Evolutionary conservation across 2,888 invertebrate species (phyloP), one percentile per base, ranked within the genome.

Genomic region (Seira ritae): DNA sequence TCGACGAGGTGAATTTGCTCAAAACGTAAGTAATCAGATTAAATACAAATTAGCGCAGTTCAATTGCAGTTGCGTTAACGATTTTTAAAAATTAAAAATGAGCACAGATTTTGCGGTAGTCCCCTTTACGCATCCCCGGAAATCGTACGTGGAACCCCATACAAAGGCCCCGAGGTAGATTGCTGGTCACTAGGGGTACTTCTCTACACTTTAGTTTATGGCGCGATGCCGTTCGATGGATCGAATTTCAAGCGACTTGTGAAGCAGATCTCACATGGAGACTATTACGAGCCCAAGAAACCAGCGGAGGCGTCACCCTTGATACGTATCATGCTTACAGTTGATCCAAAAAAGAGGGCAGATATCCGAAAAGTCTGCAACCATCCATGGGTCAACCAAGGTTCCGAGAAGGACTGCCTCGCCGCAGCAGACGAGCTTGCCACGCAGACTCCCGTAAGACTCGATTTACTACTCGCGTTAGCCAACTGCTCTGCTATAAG

Each of bases 41-140:
- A n/a, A n/a, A n/a, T n/a, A n/a, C n/a, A n/a, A n/a, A n/a, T n/a
- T n/a, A n/a, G n/a, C n/a, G n/a, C n/a, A n/a, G n/a, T n/a, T n/a
- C n/a, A n/a, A n/a, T n/a, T n/a, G n/a, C n/a, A n/a, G n/a, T n/a
- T n/a, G n/a, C n/a, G n/a, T n/a, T n/a, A n/a, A n/a, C n/a, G n/a
- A n/a, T n/a, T n/a, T n/a, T n/a, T n/a, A n/a, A n/a, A n/a, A n/a
- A n/a, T n/a, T n/a, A n/a, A n/a, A n/a, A n/a, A n/a, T n/a, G n/a
- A n/a, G n/a, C 94, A 95, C 90, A 98, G 98, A 0, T 98, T 96
- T 90, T 98, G 98, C 90, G 98, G 98, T n/a, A 98, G 97, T 1
- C 97, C 97, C 1, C 97, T 98, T 0, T 98, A 98, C 91, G 98
- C 98, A 0, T 97, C 98, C 0, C 98, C 98, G 0, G 98, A 98